Conservation (phyloP, 2,797 vertebrate species). For the Morus bassanus region DNA sequence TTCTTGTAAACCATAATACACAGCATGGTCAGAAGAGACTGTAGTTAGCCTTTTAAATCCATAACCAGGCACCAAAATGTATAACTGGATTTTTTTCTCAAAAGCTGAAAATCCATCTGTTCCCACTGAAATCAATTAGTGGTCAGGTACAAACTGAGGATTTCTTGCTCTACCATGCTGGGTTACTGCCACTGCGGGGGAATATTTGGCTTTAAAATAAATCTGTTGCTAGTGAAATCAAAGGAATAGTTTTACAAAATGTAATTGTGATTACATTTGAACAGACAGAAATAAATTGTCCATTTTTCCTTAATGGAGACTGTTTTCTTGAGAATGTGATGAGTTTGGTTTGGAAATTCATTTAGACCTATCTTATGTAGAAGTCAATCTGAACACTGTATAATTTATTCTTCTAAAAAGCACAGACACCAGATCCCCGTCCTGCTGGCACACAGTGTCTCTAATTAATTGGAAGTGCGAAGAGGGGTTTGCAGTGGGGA, state of each 20-base stretch:
- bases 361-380: neutral
- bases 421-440: neutral
- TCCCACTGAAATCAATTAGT: slow-evolving; percentile 29
- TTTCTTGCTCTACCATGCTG: neutral
- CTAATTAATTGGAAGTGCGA: neutral
- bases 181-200: neutral
- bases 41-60: neutral
- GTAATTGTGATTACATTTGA: neutral
- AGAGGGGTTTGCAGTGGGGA: neutral
- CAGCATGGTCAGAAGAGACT: neutral
- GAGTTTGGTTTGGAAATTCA: neutral
- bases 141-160: neutral
- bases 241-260: neutral
- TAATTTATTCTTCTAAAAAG: neutral
- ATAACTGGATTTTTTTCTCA: neutral
- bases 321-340: neutral
- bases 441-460: neutral
- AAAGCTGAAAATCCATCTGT: slow-evolving; percentile 13
- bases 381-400: neutral
- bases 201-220: neutral
- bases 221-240: neutral
- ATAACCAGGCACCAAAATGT: neutral
- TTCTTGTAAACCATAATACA: neutral
- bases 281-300: neutral
- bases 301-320: neutral